Percentiles rank a stretch among this genome's conserved stretches.
Conservation (phyloP, 2,888 invertebrate species). For the Phania funesta region DNA sequence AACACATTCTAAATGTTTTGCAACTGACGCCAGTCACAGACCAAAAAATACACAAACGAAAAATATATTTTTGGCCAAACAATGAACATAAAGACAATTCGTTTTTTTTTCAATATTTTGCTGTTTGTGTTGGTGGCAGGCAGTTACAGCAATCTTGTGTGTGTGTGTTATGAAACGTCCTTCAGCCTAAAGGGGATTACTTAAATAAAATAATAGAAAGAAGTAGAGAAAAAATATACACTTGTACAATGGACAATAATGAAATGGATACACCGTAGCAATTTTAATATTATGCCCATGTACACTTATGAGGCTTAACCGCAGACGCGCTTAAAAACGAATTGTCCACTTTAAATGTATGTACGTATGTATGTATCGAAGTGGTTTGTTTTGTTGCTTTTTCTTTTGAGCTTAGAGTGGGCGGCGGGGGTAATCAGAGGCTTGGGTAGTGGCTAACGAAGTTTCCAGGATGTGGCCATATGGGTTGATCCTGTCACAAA, state of each 20-base stretch:
- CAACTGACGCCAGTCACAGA: not conserved
- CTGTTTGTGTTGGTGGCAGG: constrained; percentile 22
- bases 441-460: not conserved
- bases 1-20: not conserved
- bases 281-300: not conserved
- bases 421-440: not conserved
- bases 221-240: not conserved
- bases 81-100: constrained; percentile 51
- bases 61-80: constrained; percentile 22
- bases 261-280: not conserved
- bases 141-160: constrained; percentile 52
- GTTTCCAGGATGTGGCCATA: not conserved
- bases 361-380: too few relatives aligned
- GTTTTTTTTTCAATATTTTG: constrained; percentile 40
- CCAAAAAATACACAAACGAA: too few relatives aligned
- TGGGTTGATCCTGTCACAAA: constrained; percentile 18
- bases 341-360: constrained; percentile 32
- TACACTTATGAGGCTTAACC: constrained; percentile 29
- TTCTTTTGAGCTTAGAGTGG: not conserved
- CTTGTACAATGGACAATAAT: not conserved
- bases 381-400: not conserved
- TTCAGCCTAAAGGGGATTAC: constrained; percentile 66
- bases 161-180: constrained; percentile 64
- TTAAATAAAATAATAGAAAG: constrained; percentile 50
- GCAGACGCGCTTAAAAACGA: constrained; percentile 13